Base-by-base conservation (phyloP, 2,113 vertebrate species). In the Muntiacus reevesi region DNA sequence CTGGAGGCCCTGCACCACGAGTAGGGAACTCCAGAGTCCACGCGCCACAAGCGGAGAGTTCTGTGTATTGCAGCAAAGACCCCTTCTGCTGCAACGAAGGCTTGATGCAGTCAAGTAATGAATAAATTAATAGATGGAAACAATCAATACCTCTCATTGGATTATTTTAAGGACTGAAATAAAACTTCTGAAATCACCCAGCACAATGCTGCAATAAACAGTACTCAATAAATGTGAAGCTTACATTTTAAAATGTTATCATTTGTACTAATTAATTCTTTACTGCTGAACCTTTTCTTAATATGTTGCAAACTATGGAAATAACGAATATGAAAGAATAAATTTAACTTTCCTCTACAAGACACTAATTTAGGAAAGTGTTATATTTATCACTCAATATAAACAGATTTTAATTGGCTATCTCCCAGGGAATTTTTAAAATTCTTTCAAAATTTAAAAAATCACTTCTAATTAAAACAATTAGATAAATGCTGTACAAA, bases 281-380 rank as follows among this genome's bases (percentile, higher is more conserved):
- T 86, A 93, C 74, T 52, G 59, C 5, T 81, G 89, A 89, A 23
- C 90, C 33, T 76, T 87, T 47, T 76, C 12, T 50, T 79, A 95
- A 67, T 36, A 83, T 84, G 25, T 40, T 57, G 3, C 87, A 50
- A 92, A 33, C 19, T 82, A 82, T 0, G 7, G 17, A 76, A 95
- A 91, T 23, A 78, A 84, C 6, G 11, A 88, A 17, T 40, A 91
- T 71, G 47, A 90, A 6, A 84, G 30, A 92, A 62, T 62, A 91
- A 83, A 83, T 23, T 57, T 30, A 93, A 94, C 30, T 76, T 92
- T 55, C 12, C 27, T 57, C 40, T 23, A 83, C 40, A 74, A 95
- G 87, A 90, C 28, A 95, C 43, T 89, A 89, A 97, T 79, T 95
- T 94, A 62, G 40, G 30, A 40, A 96, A 91, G 6, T 92, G 36